Percentiles rank a stretch among this genome's conserved stretches.
Conservation (phyloP, 2,797 vertebrate species). For the Leontopithecus rosalia region DNA sequence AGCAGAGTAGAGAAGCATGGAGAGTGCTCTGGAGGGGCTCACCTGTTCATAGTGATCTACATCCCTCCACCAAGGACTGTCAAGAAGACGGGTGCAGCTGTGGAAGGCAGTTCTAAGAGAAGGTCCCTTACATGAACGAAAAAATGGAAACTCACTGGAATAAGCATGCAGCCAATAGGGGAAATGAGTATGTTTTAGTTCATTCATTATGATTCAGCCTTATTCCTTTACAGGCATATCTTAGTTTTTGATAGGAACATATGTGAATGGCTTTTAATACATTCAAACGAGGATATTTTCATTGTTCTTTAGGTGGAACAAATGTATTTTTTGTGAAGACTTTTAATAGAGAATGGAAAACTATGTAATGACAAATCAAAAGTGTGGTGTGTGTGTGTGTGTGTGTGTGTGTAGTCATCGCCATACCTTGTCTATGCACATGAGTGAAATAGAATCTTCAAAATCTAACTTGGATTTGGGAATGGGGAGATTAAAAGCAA, state of each 20-base stretch:
- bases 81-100: neutral
- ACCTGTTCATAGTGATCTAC: neutral
- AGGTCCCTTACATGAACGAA: neutral
- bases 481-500: conserved; percentile 39
- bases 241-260: neutral
- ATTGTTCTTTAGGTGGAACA: neutral
- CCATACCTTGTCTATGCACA: neutral
- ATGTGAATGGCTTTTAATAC: conserved; percentile 26
- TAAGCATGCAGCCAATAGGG: neutral
- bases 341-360: conserved; percentile 8
- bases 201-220: neutral
- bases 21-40: neutral
- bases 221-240: neutral
- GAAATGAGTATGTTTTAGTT: conserved; percentile 8
- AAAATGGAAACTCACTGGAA: neutral
- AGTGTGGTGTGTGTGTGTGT: neutral
- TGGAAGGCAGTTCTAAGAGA: neutral
- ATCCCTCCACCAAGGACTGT: neutral
- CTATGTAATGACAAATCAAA: conserved; percentile 3
- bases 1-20: neutral
- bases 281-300: neutral
- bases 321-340: neutral
- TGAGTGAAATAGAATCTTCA: conserved; percentile 31
- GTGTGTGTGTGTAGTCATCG: neutral
- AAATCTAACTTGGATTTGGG: conserved; percentile 52